Conservation (phyloP, 2,888 invertebrate species). For the Coenonympha arcania region DNA sequence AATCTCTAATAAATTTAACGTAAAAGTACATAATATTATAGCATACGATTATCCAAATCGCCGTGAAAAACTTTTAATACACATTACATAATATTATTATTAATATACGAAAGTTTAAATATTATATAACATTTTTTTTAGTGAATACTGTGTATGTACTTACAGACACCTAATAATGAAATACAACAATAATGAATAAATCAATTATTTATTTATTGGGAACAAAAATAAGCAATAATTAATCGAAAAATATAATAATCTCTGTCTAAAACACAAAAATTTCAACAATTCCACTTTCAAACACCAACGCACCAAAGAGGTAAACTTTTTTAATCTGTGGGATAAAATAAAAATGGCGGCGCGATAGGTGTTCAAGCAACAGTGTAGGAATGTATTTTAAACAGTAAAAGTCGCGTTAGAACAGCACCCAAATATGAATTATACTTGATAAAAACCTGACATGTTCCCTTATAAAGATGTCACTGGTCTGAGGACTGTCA, state of each 20-base stretch:
- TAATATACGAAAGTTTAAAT: conserved; percentile 24
- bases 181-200: conserved; percentile 64
- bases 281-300: conserved; percentile 61
- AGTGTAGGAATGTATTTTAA: conserved; percentile 58
- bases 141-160: conserved; percentile 38
- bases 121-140: conserved; percentile 29
- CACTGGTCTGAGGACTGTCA: too few species aligned
- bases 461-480: conserved; percentile 24
- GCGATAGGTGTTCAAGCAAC: conserved; percentile 37
- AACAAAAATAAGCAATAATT: conserved; percentile 50
- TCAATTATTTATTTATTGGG: conserved; percentile 33
- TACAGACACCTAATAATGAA: conserved; percentile 37
- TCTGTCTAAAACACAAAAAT: conserved; percentile 58
- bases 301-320: conserved; percentile 31
- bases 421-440: conserved; percentile 50
- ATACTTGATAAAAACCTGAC: conserved; percentile 12
- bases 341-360: conserved; percentile 27
- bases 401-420: conserved; percentile 36
- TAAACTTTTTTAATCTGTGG: conserved; percentile 12
- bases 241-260: conserved; percentile 72
- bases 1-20: conserved; percentile 3
- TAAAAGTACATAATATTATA: conserved; percentile 7
- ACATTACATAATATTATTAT: conserved; percentile 10
- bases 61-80: conserved; percentile 9
- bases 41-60: neutral